phyloP scores from a whole-genome alignment of 2,113 vertebrate species.

The Muscicapa adusta region DNA sequence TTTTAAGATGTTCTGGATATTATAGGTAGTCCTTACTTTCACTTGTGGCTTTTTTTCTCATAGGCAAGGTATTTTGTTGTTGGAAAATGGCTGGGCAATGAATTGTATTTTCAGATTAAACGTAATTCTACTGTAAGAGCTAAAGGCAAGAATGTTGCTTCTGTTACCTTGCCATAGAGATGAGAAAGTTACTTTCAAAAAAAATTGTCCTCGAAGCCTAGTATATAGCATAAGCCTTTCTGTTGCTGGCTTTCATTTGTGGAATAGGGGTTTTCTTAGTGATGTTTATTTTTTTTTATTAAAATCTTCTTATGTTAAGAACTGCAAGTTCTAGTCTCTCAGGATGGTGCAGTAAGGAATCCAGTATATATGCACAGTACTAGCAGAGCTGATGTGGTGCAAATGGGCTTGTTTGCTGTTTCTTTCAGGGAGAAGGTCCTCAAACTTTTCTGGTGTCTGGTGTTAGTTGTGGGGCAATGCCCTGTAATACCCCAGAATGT shows the following conservation, averaged over 20 bases:
- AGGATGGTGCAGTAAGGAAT: neutral
- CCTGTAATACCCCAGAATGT: neutral
- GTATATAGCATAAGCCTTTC: neutral
- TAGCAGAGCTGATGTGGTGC: neutral
- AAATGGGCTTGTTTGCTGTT: neutral
- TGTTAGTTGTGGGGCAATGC: neutral
- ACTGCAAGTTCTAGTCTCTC: neutral
- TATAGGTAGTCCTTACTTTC: neutral
- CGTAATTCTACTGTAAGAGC: neutral
- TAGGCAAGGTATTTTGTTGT: neutral
- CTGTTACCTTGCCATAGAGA: neutral
- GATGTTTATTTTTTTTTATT: neutral
- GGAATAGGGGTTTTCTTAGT: neutral
- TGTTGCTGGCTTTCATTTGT: neutral
- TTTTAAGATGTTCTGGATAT: neutral
- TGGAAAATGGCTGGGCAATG: neutral
- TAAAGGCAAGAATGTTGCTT: neutral
- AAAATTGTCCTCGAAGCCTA: neutral
- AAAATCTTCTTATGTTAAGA: neutral
- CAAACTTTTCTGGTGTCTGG: neutral
- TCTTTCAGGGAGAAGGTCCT: neutral
- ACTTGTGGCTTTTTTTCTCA: neutral
- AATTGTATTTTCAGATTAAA: neutral
- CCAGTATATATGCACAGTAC: rapidly evolving
- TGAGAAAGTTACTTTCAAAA: neutral